Conservation (phyloP, 2,888 invertebrate species). For the Drosophila subsilvestris region DNA sequence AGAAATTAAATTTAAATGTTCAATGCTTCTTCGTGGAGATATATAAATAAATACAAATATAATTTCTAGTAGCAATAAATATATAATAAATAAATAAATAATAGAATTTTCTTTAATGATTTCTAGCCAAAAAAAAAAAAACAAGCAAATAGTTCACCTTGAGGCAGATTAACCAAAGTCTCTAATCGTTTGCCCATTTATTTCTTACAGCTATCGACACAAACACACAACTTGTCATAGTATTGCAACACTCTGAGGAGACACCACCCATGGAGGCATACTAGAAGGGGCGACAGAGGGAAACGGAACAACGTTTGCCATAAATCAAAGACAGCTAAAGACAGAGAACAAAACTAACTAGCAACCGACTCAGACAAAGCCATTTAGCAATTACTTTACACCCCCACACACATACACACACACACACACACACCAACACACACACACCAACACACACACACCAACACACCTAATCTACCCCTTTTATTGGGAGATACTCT, state of each 20-base stretch:
- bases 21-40: no score
- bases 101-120: no score
- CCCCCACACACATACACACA: constrained; percentile 9
- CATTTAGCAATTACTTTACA: constrained; percentile 15
- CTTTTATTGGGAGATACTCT: constrained; percentile 19
- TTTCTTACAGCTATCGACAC: not conserved
- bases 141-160: no score
- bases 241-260: not conserved
- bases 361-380: constrained; percentile 7
- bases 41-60: no score
- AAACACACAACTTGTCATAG: not conserved
- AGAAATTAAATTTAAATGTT: no score
- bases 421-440: constrained; percentile 4
- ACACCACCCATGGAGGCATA: not conserved
- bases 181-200: not conserved
- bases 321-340: constrained; percentile 22
- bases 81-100: no score
- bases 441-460: constrained; percentile 7
- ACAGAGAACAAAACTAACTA: not conserved
- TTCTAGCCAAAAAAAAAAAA: no score
- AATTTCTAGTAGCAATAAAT: no score
- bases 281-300: not conserved
- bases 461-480: not conserved
- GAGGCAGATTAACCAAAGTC: no score
- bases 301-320: constrained; percentile 24